Conservation (phyloP, 2,113 vertebrate species). For the Siniperca knerii region DNA sequence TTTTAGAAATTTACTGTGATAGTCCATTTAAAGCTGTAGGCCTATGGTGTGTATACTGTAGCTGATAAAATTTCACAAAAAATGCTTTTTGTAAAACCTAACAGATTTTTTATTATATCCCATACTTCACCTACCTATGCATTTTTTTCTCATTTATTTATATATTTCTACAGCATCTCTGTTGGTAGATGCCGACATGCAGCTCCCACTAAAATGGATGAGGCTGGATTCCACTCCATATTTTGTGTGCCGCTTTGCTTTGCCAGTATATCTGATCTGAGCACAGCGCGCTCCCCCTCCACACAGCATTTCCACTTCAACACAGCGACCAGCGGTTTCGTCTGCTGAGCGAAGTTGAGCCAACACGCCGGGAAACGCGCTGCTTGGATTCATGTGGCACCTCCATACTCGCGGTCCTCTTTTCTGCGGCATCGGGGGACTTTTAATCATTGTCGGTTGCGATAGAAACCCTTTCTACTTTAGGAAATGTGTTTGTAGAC, state of each 20-base stretch:
- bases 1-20: neutral
- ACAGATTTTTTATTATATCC: neutral
- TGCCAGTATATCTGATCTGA: constrained; percentile 62
- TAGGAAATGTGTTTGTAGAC: constrained; percentile 57
- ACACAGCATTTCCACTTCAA: constrained; percentile 59
- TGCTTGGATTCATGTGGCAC: constrained; percentile 74
- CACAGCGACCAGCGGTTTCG: constrained; percentile 46
- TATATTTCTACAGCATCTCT: neutral
- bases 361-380: constrained; percentile 46
- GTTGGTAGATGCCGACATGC: neutral
- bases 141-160: neutral
- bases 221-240: constrained; percentile 74
- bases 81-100: neutral
- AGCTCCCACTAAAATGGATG: constrained; percentile 11
- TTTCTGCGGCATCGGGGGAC: constrained; percentile 46
- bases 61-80: neutral
- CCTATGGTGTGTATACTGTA: neutral
- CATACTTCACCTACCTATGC: too few relatives aligned
- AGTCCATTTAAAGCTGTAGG: neutral
- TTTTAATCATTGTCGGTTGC: constrained; percentile 36
- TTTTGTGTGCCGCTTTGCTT: constrained; percentile 70
- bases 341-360: constrained; percentile 71
- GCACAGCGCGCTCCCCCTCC: constrained; percentile 54
- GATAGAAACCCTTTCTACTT: constrained; percentile 11
- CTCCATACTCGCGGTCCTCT: constrained; percentile 43